Evolutionary conservation across 1,140 invertebrate genomes (phyloP), one percentile per base, ranked within the genome.

Genomic region (Prorops nasuta): DNA sequence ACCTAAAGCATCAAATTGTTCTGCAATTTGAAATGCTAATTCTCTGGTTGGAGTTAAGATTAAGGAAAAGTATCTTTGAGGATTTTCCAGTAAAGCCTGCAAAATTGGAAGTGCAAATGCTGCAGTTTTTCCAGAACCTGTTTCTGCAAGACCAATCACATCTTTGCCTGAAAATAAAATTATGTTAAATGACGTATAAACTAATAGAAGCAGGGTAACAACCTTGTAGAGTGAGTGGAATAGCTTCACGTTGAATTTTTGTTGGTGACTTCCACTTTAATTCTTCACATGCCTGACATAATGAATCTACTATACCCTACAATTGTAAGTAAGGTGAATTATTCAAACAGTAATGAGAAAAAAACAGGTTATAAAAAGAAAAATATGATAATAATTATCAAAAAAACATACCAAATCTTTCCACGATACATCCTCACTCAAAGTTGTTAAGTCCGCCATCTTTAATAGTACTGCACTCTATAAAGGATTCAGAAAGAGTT

Each of bases 71-170:
- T 97, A 87, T 67, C 94, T 79, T 66, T 98, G 95, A 4, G 95
- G 95, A 69, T 87, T 91, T 58, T 95, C 87, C 12, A 98, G 74
- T 9, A 98, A 72, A 0, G 88, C 81, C 68, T 99, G 96, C 9
- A 99, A 69, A 59, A 99, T 98, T 1, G 97, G 97, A 44, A 99
- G 67, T 1, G 94, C 94, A 80, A 99, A 99, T 0, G 97, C 94
- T 21, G 90, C 97, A 1, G 97, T 99, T 80, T 99, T 99, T 12
- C 97, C 96, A 4, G 95, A 98, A 6, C 97, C 96, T 3, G 96
- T 99, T 80, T 98, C 96, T 1, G 96, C 96, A 40, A 98, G 76
- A 15, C 95, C 96, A 65, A 99, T 98, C 0, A 98, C 84, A 79
- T 99, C 96, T 78, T 90, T 91, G 7, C 86, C 87, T 87, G 55